Conservation (phyloP, 2,113 vertebrate species). For the Festucalex cinctus region DNA sequence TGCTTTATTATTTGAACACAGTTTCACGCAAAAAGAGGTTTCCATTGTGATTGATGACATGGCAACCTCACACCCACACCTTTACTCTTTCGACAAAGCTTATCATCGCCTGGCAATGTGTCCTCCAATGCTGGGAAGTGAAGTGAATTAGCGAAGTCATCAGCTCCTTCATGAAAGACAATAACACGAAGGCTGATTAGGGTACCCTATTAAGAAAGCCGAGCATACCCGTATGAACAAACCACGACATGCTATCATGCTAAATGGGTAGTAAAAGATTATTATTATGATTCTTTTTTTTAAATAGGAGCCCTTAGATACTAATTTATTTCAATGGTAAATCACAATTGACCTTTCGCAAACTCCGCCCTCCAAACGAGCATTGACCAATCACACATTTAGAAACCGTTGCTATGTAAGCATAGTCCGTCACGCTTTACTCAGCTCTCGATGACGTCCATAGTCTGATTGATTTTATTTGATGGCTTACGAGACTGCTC, state of each 20-base stretch:
- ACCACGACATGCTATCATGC: slow-evolving; percentile 37
- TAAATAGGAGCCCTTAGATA: slow-evolving; percentile 23
- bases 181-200: slow-evolving; percentile 91
- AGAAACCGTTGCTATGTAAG: no score
- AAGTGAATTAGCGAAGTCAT: slow-evolving; percentile 99
- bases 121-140: slow-evolving; percentile 93
- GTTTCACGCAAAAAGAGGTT: slow-evolving; percentile 88
- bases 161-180: slow-evolving; percentile 92
- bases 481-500: no score
- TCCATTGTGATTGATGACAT: slow-evolving; percentile 88
- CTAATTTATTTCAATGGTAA: background rate
- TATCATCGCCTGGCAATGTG: slow-evolving; percentile 93
- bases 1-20: slow-evolving; percentile 92
- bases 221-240: slow-evolving; percentile 56
- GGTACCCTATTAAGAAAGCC: slow-evolving; percentile 81
- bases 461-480: no score
- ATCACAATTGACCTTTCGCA: no score
- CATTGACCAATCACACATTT: no score
- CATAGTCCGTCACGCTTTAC: no score
- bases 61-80: slow-evolving; percentile 73
- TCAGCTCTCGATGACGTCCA: no score
- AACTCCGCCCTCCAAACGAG: no score
- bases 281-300: slow-evolving; percentile 26
- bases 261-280: slow-evolving; percentile 45
- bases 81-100: slow-evolving; percentile 81